These are phyloP conservation scores for Dolichopus griseipennis DNA, from an alignment of 2,888 invertebrate species.

Conservation along the genomic window DNA sequence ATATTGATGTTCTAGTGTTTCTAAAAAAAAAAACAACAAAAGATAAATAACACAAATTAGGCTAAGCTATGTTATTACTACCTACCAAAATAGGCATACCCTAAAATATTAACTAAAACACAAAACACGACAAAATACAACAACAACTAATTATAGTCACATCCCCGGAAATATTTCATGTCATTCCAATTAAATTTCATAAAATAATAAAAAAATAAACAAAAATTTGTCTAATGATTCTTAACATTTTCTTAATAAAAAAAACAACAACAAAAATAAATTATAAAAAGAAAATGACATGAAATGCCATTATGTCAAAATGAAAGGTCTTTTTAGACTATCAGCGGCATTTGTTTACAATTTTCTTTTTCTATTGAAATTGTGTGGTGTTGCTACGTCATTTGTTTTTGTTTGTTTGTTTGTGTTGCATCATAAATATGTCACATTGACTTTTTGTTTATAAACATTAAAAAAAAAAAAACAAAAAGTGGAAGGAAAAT, in stretches of 20 bases:
- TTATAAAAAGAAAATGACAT: background rate
- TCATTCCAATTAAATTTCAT: conserved; percentile 4
- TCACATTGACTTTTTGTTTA: background rate
- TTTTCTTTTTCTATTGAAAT: background rate
- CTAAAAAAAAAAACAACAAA: no score
- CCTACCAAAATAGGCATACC: background rate
- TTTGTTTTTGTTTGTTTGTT: background rate
- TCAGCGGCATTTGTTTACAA: background rate
- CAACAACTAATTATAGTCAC: background rate
- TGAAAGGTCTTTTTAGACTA: background rate
- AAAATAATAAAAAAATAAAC: background rate
- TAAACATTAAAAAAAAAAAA: background rate
- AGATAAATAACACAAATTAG: background rate
- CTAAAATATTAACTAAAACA: no score
- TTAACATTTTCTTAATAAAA: background rate
- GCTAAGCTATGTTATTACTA: background rate
- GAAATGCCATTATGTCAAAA: conserved; percentile 1
- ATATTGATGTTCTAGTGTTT: no score
- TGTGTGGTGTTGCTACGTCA: background rate
- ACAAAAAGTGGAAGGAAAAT: background rate
- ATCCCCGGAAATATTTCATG: conserved; percentile 3
- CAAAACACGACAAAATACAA: background rate
- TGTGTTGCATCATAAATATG: background rate
- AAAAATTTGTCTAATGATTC: background rate
- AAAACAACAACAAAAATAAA: no score